These are phyloP conservation scores for Trichomycterus rosablanca DNA, from an alignment of 2,113 vertebrate species.

Conservation along the genomic window DNA sequence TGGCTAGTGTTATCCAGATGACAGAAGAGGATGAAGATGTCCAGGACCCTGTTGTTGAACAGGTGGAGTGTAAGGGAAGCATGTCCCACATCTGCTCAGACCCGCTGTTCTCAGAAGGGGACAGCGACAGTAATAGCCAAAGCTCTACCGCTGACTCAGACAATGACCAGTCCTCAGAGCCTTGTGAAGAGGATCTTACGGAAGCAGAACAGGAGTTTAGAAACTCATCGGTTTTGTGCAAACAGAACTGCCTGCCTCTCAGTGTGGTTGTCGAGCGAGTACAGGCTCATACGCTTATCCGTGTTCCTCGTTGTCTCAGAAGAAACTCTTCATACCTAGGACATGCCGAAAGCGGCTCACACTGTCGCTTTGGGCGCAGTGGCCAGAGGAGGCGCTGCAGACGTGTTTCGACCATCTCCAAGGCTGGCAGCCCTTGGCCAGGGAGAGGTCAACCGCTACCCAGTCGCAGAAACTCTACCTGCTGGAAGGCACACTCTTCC, in stretches of 20 bases:
- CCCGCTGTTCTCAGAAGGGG: constrained; percentile 52
- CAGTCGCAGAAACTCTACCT: constrained; percentile 42
- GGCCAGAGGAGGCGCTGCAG: constrained; percentile 61
- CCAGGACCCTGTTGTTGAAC: constrained; percentile 17
- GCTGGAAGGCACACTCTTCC: constrained; percentile 50
- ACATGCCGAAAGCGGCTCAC: constrained; percentile 45
- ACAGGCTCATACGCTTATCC: constrained; percentile 51
- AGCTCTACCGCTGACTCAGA: constrained; percentile 51
- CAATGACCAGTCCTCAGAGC: constrained; percentile 38
- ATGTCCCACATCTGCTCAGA: constrained; percentile 46
- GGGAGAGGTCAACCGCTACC: constrained; percentile 43
- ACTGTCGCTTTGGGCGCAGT: constrained; percentile 57
- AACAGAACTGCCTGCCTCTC: constrained; percentile 16
- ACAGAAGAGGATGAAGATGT: constrained; percentile 49
- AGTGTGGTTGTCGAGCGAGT: constrained; percentile 4
- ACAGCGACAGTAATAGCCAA: constrained; percentile 32
- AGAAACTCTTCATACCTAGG: constrained; percentile 69
- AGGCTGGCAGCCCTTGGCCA: constrained; percentile 58
- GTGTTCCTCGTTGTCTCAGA: constrained; percentile 69
- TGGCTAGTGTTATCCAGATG: constrained; percentile 62
- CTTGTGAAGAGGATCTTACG: constrained; percentile 13
- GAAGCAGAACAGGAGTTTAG: constrained; percentile 46
- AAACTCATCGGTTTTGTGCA: constrained; percentile 25
- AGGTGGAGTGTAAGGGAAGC: constrained; percentile 53
- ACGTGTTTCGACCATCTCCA: constrained; percentile 58